Evolutionary conservation across 92 coral and sea anemone species (phyloP).

Genomic region (Phenganax stokvisi): DNA sequence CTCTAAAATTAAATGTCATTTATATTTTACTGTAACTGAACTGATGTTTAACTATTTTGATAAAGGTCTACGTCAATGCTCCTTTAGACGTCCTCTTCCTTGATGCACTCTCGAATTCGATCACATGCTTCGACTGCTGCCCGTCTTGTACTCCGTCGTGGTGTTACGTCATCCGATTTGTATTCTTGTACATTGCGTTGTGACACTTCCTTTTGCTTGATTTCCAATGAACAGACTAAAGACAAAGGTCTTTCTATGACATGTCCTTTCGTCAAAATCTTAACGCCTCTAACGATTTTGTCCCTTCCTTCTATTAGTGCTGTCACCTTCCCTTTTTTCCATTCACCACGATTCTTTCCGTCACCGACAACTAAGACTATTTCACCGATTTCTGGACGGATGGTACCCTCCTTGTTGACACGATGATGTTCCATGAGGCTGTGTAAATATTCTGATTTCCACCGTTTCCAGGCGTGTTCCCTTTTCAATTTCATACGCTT

Average conservation of each 20-base stretch:
- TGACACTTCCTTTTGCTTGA: not conserved
- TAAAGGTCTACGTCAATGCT: not conserved
- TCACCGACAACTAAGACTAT: conserved; percentile 54
- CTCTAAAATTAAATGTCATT: conserved; percentile 5
- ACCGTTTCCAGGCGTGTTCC: conserved; percentile 39
- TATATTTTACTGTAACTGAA: not conserved
- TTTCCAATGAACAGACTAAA: conserved; percentile 10
- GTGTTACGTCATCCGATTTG: not conserved
- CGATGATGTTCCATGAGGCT: conserved; percentile 54
- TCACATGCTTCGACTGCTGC: conserved; percentile 7
- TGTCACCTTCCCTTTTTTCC: conserved; percentile 51
- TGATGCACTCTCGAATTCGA: not conserved
- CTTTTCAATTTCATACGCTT: conserved; percentile 17
- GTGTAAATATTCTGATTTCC: conserved; percentile 34
- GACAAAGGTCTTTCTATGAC: conserved; percentile 4
- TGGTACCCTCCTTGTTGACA: not conserved
- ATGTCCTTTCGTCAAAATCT: conserved; percentile 7
- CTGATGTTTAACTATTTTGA: not conserved
- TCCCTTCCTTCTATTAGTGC: conserved; percentile 48
- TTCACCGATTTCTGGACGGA: conserved; percentile 51
- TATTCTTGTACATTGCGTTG: not conserved
- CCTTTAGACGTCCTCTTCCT: not conserved
- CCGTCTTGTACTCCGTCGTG: not conserved
- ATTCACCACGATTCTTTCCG: conserved; percentile 55
- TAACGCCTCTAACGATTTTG: conserved; percentile 45